These are phyloP conservation scores for Phrynosoma platyrhinos DNA, from an alignment of 2,113 vertebrate species.

Conservation along the genomic window DNA sequence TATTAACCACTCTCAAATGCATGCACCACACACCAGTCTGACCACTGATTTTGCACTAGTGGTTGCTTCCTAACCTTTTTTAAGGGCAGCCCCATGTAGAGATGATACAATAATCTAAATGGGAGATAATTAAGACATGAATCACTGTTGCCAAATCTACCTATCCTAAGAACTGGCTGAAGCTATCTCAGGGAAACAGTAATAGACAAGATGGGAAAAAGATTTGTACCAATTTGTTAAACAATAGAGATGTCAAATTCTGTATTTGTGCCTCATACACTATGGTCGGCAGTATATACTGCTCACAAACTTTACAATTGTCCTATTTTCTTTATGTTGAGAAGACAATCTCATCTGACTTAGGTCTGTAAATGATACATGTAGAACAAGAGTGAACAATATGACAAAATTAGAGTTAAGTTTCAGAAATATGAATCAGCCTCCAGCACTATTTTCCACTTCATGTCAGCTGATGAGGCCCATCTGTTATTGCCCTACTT, in stretches of 20 bases:
- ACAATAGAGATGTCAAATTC: slow-evolving; percentile 20
- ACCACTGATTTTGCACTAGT: no score
- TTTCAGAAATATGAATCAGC: background rate
- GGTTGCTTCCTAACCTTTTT: no score
- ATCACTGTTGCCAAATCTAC: background rate
- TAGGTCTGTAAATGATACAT: background rate
- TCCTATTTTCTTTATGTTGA: slow-evolving; percentile 10
- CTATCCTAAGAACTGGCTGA: no score
- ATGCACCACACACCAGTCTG: no score
- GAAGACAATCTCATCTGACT: background rate
- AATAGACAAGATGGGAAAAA: background rate
- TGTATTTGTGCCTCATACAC: slow-evolving; percentile 19
- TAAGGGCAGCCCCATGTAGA: no score
- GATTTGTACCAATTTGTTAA: slow-evolving; percentile 19
- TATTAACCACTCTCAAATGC: no score
- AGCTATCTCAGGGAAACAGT: no score
- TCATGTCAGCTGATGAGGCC: background rate
- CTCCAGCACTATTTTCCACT: background rate
- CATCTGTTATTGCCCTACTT: background rate
- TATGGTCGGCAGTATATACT: slow-evolving; percentile 23
- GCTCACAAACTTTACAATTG: slow-evolving; percentile 12
- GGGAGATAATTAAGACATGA: background rate
- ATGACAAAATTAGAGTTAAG: background rate
- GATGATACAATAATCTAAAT: no score
- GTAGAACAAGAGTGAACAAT: background rate